Evolutionary conservation across 2,113 vertebrate genomes (phyloP).

Genomic region (Caranx ignobilis): DNA sequence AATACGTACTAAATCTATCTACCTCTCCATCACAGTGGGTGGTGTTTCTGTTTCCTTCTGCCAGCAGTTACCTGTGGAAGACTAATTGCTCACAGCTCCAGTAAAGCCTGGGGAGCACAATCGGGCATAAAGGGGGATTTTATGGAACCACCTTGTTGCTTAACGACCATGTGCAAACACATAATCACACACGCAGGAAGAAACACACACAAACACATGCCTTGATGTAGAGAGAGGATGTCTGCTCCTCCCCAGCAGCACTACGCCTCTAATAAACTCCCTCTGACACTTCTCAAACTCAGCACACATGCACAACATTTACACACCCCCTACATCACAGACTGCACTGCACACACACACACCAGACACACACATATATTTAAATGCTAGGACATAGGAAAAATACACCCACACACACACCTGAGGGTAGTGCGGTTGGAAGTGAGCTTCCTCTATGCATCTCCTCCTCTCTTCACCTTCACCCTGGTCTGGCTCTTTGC

Average conservation of each 20-base stretch:
- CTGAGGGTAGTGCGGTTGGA: constrained; percentile 93
- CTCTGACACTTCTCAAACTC: constrained; percentile 58
- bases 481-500: constrained; percentile 57
- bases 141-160: constrained; percentile 60
- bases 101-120: constrained; percentile 52
- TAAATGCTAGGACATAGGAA: constrained; percentile 58
- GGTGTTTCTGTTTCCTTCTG: constrained; percentile 30
- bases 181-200: constrained; percentile 60
- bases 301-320: constrained; percentile 74
- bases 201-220: constrained; percentile 52
- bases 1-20: background rate
- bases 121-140: constrained; percentile 66
- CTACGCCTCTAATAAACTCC: constrained; percentile 68
- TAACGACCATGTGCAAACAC: constrained; percentile 75
- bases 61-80: constrained; percentile 46
- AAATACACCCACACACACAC: constrained; percentile 53
- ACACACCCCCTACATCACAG: constrained; percentile 79
- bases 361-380: constrained; percentile 85
- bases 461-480: constrained; percentile 77
- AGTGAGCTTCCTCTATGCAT: constrained; percentile 90
- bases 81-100: constrained; percentile 71
- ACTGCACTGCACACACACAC: constrained; percentile 86
- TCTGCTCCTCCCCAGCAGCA: constrained; percentile 48
- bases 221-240: constrained; percentile 61
- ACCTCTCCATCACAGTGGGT: constrained; percentile 1